A percentile compares a stretch with the other conserved stretches of the same genome.
These are phyloP conservation scores for Rallus crepitans DNA, from an alignment of 2,797 vertebrate species.

Conservation along the genomic window DNA sequence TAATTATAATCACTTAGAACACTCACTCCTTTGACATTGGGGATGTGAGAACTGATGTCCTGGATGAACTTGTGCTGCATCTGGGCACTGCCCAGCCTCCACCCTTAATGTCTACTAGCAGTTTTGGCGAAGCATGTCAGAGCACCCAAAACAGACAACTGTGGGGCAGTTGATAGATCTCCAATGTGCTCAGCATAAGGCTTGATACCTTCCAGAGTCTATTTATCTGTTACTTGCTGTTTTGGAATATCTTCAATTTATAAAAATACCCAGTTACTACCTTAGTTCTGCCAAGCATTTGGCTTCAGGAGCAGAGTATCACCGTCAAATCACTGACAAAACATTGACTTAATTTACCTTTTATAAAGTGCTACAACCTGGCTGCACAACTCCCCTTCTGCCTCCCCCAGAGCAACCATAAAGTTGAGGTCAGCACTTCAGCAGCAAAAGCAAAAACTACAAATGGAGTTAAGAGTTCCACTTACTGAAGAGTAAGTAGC, in stretches of 20 bases:
- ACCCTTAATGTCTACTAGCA: fast-evolving
- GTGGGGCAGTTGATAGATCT: neutral
- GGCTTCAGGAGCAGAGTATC: neutral
- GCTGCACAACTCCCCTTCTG: neutral
- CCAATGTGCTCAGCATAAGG: neutral
- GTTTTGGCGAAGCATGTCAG: neutral
- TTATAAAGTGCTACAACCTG: neutral
- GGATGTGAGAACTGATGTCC: neutral
- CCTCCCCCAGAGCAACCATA: neutral
- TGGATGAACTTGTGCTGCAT: neutral
- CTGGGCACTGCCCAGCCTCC: neutral
- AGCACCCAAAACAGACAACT: neutral
- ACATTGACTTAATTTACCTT: neutral
- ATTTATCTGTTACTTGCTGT: neutral
- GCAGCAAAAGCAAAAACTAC: neutral
- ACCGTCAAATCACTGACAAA: conserved; percentile 12
- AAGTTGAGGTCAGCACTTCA: neutral
- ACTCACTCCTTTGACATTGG: neutral
- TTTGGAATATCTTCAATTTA: neutral
- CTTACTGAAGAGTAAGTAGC: neutral
- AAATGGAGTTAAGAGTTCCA: neutral
- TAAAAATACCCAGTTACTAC: neutral
- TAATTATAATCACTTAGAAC: neutral
- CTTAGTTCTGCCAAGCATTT: neutral
- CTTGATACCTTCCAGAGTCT: neutral